These are phyloP conservation scores for Drosophila aff. DNA, from an alignment of 1,140 invertebrate genomes.

Conservation along the genomic window DNA sequence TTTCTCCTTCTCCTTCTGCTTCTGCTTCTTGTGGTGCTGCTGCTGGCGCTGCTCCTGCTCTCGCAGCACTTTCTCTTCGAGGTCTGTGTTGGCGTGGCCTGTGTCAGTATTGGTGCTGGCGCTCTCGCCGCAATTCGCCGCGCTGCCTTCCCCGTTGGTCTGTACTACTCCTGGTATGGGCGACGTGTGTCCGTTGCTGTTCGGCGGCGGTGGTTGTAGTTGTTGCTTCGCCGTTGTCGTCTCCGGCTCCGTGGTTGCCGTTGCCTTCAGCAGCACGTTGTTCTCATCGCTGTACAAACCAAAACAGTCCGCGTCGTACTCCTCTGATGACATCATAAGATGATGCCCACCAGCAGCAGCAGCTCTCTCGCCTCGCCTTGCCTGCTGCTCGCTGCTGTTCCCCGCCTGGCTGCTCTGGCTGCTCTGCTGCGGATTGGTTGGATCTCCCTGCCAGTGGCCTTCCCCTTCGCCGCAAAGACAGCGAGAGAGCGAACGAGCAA, in stretches of 20 bases:
- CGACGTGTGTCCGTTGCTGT: constrained; percentile 67
- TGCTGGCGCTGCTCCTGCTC: constrained; percentile 31
- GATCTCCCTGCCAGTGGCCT: constrained; percentile 10
- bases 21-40: constrained; percentile 16
- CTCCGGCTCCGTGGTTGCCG: constrained; percentile 69
- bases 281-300: constrained; percentile 92
- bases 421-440: constrained; percentile 41
- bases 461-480: constrained; percentile 32
- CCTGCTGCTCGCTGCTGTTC: constrained; percentile 24
- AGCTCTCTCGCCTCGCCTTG: constrained; percentile 27
- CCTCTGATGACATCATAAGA: constrained; percentile 98
- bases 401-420: constrained; percentile 16
- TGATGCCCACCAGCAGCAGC: constrained; percentile 84
- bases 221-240: constrained; percentile 51
- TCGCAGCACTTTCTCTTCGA: constrained; percentile 18
- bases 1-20: constrained; percentile 52
- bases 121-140: constrained; percentile 72
- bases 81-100: constrained; percentile 9
- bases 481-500: constrained; percentile 4
- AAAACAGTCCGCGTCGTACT: constrained; percentile 94
- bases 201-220: constrained; percentile 41
- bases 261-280: constrained; percentile 93
- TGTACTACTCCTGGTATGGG: constrained; percentile 29
- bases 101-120: constrained; percentile 21
- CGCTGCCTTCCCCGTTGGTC: constrained; percentile 55